Evolutionary conservation across 2,797 vertebrate species (phyloP).

Genomic region (Tachyglossus aculeatus): DNA sequence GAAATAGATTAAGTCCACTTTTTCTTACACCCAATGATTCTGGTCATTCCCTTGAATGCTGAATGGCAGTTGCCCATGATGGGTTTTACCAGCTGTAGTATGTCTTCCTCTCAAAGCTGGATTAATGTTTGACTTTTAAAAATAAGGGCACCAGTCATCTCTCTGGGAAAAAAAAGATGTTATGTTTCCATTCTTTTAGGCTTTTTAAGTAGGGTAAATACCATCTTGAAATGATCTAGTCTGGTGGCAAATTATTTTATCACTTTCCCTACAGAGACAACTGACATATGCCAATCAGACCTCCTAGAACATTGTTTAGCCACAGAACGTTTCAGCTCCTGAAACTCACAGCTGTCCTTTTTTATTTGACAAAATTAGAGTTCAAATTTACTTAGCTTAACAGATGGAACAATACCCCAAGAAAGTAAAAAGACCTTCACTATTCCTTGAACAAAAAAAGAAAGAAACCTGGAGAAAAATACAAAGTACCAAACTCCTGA

Average conservation of each 20-base stretch:
- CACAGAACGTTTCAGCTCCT: neutral
- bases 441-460: neutral
- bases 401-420: neutral
- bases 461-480: too few species aligned
- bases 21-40: too few species aligned
- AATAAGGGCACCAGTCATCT: conserved; percentile 39
- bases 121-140: conserved; percentile 36
- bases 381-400: accelerated
- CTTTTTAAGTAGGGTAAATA: conserved; percentile 47
- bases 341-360: too few species aligned
- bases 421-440: accelerated
- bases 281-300: conserved; percentile 55
- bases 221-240: conserved; percentile 22
- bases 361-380: too few species aligned
- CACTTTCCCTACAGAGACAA: conserved; percentile 26
- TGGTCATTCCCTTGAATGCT: conserved; percentile 34
- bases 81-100: too few species aligned
- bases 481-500: too few species aligned
- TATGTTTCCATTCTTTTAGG: conserved; percentile 45
- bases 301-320: conserved; percentile 26
- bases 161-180: conserved; percentile 10
- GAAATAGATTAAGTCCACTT: too few species aligned
- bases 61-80: neutral
- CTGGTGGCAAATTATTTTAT: conserved; percentile 31
- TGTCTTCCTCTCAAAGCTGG: too few species aligned